Evolutionary conservation across 2,888 invertebrate species (phyloP), one percentile per base, ranked within the genome.

Genomic region (Nemapogon koenigi): DNA sequence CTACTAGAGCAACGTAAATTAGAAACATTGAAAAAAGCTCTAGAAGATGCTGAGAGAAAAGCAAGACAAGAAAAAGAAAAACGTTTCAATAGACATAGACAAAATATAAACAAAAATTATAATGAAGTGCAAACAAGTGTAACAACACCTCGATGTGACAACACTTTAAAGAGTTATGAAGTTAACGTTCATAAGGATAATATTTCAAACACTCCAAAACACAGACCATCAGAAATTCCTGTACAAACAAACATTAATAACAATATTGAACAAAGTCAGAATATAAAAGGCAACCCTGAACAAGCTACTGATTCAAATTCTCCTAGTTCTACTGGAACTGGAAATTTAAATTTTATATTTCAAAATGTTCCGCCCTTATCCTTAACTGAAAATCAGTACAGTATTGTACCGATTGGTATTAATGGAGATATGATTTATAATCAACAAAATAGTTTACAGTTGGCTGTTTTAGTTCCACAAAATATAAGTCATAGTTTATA

Each of bases 1-100:
- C 82, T 88, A 44, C 78, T 83, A 27, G 88, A 91, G 55, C 81
- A 84, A 51, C 84, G 84, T 46, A 87, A 91, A 59, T 84, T 90
- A 38, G 87, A 89, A 56, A 83, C 86, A 2, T 82, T 94, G 62
- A 82, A 88, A 50, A 86, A 87, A 55, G 91, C 92, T 1, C 80
- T 94, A 29, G 88, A 90, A 53, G 85, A 86, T 39, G 92, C 92
- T 0, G 88, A 90, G 50, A 83, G 84, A 48, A 84, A 86, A 26
- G 90, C 91, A 0, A 85, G 83, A 49, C 70, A 83, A 47, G 88
- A 88, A 40, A 87, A 85, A 52, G 83, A 83, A 46, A 83, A 80
- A 51, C 70, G 66, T 37, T 75, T 70, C 48, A 62, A 48, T 25
- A 56, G 51, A 41, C 59, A 67, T 16, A 73, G 64, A 46, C 64